These are phyloP conservation scores for Dysmachus trigonus DNA, from an alignment of 2,888 invertebrate species.

Conservation along the genomic window DNA sequence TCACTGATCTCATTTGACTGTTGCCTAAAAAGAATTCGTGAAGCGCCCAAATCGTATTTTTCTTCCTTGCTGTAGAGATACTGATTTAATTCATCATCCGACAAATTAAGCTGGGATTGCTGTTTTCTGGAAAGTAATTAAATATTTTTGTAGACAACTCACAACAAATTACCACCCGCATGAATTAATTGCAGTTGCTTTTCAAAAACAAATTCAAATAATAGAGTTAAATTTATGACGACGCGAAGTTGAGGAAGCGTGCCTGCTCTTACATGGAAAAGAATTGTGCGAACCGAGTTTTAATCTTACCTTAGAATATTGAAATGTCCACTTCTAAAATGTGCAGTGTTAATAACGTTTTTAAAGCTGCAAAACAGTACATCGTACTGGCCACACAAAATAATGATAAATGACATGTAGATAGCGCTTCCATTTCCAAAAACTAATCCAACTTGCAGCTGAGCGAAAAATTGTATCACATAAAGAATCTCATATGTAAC, in stretches of 20 bases:
- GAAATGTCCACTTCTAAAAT: not conserved
- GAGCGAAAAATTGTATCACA: slow-evolving; percentile 51
- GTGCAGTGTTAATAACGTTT: slow-evolving; percentile 32
- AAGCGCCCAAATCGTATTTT: not conserved
- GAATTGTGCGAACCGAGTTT: not conserved
- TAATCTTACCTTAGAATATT: not conserved
- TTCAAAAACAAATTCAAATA: not conserved
- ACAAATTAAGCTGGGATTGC: not conserved
- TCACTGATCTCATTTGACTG: not conserved
- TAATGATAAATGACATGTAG: slow-evolving; percentile 53
- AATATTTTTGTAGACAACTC: not conserved
- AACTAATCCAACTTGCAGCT: slow-evolving; percentile 51
- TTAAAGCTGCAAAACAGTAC: slow-evolving; percentile 47
- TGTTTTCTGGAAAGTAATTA: not conserved
- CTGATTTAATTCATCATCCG: not conserved
- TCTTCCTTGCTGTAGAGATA: not conserved
- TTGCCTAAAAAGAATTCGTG: not conserved
- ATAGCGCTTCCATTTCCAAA: slow-evolving; percentile 50
- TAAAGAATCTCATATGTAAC: slow-evolving; percentile 51
- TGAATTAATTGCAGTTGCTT: no score
- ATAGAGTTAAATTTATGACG: not conserved
- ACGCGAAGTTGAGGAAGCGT: not conserved
- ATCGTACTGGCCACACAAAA: not conserved
- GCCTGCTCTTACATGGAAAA: not conserved
- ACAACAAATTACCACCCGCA: no score